Percentiles rank a stretch among this genome's conserved stretches.
Evolutionary conservation across 2,888 invertebrate genomes (phyloP).

Genomic region (Lucinisca nassula): DNA sequence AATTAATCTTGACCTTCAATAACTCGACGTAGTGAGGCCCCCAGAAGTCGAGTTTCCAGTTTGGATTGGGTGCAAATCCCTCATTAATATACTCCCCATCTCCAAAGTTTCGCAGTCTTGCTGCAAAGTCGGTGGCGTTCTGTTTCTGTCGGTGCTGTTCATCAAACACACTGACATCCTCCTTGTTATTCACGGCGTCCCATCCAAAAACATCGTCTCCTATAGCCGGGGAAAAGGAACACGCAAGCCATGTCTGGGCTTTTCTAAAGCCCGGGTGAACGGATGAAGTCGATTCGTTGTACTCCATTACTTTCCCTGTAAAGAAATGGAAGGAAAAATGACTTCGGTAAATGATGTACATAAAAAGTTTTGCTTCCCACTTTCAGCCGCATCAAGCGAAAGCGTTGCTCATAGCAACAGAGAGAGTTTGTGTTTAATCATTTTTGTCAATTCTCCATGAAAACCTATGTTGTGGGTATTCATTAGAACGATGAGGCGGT

Average conservation of each 20-base stretch:
- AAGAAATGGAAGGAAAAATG: not conserved
- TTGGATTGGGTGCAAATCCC: conserved; percentile 62
- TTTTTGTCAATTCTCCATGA: too few relatives aligned
- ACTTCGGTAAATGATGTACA: too few relatives aligned
- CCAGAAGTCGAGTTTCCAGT: conserved; percentile 79
- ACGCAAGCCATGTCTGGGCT: conserved; percentile 37
- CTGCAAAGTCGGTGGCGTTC: conserved; percentile 8
- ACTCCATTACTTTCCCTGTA: conserved; percentile 42
- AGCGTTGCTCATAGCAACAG: too few relatives aligned
- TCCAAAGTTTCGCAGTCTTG: conserved; percentile 54
- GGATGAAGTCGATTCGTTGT: conserved; percentile 22
- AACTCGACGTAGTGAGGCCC: conserved; percentile 72
- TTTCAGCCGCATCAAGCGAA: not conserved
- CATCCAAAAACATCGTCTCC: too few relatives aligned
- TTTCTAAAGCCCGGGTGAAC: conserved; percentile 69
- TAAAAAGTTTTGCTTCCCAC: too few relatives aligned
- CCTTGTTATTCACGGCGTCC: too few relatives aligned
- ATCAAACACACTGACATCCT: not conserved
- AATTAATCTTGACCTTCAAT: conserved; percentile 71
- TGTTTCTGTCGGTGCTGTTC: not conserved
- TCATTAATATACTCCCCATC: conserved; percentile 76
- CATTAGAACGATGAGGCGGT: too few relatives aligned
- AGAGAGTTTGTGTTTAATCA: too few relatives aligned
- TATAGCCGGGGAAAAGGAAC: conserved; percentile 17
- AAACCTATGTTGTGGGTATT: too few relatives aligned